These are phyloP conservation scores for Ruditapes philippinarum DNA, from an alignment of 1,140 invertebrate species.

Conservation along the genomic window DNA sequence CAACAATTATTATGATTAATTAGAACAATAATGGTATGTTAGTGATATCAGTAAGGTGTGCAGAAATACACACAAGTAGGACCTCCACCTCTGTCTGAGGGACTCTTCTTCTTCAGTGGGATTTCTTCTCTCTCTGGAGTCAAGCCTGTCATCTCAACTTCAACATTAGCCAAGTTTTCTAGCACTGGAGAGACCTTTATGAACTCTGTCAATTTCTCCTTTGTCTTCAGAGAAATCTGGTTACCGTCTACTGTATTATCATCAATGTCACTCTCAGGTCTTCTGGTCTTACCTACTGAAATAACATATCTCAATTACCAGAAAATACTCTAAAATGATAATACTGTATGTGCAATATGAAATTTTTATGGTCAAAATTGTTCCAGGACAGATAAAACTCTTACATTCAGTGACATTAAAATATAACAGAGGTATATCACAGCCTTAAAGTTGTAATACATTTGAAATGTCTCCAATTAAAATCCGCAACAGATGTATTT, in stretches of 20 bases:
- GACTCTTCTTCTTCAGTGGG: conserved; percentile 52
- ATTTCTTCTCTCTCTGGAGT: conserved; percentile 45
- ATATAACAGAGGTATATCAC: too few species aligned
- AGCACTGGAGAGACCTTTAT: conserved; percentile 20
- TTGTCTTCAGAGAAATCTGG: background rate
- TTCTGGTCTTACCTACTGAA: background rate
- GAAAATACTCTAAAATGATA: too few species aligned
- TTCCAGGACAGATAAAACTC: too few species aligned
- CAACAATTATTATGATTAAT: too few species aligned
- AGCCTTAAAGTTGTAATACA: too few species aligned
- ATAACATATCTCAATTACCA: too few species aligned
- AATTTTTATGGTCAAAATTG: too few species aligned
- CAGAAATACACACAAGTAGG: background rate
- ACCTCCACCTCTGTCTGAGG: background rate
- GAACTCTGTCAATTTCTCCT: conserved; percentile 35
- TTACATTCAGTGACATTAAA: too few species aligned
- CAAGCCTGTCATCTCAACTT: background rate
- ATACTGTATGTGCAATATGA: too few species aligned
- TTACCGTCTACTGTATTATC: background rate
- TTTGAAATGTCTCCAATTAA: too few species aligned
- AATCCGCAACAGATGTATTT: too few species aligned
- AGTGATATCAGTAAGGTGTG: background rate
- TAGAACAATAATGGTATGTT: too few species aligned
- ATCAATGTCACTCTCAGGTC: background rate
- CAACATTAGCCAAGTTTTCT: background rate